Evolutionary conservation across 2,113 vertebrate genomes (phyloP), one percentile per base, ranked within the genome.

Genomic region (Recurvirostra avosetta): DNA sequence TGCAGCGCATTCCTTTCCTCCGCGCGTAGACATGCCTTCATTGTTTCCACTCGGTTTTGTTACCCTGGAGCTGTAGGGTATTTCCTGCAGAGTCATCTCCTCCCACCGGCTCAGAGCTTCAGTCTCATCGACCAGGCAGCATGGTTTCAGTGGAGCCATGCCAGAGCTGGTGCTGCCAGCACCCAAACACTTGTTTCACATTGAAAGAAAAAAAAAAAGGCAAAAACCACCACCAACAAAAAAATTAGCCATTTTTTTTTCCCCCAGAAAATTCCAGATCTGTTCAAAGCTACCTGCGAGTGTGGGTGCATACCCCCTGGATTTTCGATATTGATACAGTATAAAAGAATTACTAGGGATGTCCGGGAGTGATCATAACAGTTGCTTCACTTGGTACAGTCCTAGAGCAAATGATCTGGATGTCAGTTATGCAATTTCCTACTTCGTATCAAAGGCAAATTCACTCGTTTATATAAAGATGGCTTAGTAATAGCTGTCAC

Each of bases 51-150:
- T 90, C 43, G n/a, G 65, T 93, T 95, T 92, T 92, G 67, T 95
- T 93, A 65, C 79, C 88, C 72, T 91, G 92, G 76, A 96, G 92
- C 88, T 89, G 47, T 49, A 74, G 83, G 79, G 66, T 92, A 80
- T 96, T 96, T 96, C 91, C 92, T 94, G 90, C 59, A 67, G 77
- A 91, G 55, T 94, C 78, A 86, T 94, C 90, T 95, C 88, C 74
- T 96, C 92, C 61, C 78, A 62, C 43, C 4, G 0, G 11, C 68
- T 82, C 66, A 21, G 79, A 74, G 32, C 38, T 94, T 89, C 62
- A 36, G 55, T 81, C 47, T 86, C 86, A 75, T 61, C 90, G 76
- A 16, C 26, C 38, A 58, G 71, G 36, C 59, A 88, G 30, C 6
- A 5, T 27, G 22, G 67, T 90, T 94, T 93, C 88, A 70, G 65